Conservation (phyloP, 2,888 invertebrate species). For the Psylliodes chrysocephalus region DNA sequence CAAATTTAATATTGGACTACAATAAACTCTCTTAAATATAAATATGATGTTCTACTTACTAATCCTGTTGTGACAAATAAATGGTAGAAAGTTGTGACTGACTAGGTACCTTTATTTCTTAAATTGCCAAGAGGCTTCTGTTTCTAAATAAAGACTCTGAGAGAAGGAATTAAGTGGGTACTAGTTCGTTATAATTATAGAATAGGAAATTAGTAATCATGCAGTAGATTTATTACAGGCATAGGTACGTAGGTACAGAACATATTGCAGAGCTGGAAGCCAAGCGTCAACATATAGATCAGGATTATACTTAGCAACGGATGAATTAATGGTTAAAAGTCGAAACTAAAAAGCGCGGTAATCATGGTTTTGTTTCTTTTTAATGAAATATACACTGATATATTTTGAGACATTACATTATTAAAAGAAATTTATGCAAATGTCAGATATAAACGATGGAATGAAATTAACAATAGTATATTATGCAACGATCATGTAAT, state of each 20-base stretch:
- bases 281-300: neutral
- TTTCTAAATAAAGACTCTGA: conserved; percentile 9
- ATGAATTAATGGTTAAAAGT: no score
- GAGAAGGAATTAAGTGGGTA: conserved; percentile 17
- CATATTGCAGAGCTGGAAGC: neutral
- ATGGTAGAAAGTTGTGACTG: neutral
- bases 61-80: conserved; percentile 6
- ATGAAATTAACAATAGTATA: no score
- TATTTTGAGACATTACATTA: no score
- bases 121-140: conserved; percentile 13
- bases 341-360: no score
- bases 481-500: no score
- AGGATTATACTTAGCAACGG: no score
- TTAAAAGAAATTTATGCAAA: no score
- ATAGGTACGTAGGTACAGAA: conserved; percentile 2
- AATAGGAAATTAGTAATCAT: conserved; percentile 26
- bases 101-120: neutral
- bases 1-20: no score
- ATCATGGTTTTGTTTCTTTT: no score
- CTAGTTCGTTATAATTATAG: conserved; percentile 26
- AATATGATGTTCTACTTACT: neutral
- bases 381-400: no score
- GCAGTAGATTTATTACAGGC: conserved; percentile 20
- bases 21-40: no score
- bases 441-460: no score